Base-by-base conservation (phyloP, 2,797 vertebrate genomes). In the Lemur catta region DNA sequence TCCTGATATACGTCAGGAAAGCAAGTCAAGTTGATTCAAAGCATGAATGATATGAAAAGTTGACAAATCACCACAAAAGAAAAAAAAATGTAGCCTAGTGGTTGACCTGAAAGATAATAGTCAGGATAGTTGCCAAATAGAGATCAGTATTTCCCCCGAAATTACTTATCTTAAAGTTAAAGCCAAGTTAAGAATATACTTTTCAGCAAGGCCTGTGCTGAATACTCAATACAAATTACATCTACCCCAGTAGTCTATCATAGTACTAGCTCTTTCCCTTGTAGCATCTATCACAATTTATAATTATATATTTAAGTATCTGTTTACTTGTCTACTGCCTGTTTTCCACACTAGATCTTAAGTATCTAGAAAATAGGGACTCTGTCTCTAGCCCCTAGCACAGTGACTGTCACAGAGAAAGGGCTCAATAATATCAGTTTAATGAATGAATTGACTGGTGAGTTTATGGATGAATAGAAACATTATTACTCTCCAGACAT, bases 71-170 rank as follows among this genome's bases (percentile, higher is more conserved):
- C 33, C 28, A 57, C n/a, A 76, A 46, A 30, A 84, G 2, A 48
- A 28, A 18, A 20, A 12, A 63, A 61, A 90, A 67, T 82, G 30
- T 15, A 0, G 43, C 7, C 1, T 50, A 57, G 26, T 71, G 18
- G 11, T 92, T 94, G 69, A 93, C n/a, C 35, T 93, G 65, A 86
- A 85, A 94, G 22, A 93, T 80, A 91, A 85, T 38, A 94, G 79
- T 79, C n/a, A 74, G 7, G 78, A 35, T 30, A 85, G 12, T 79
- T 93, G 61, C 41, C 72, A 71, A 89, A 82, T 24, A 91, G 38
- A 92, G 28, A 41, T 46, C 57, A 78, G 20, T 86, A n/a, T 89
- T 92, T 89, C 4, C 46, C 52, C 35, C 15, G 85, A 24, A 93
- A 86, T 94, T 43, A 61, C 33, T 94, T 93, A 48, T 67, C 18